Percentiles rank a stretch among this genome's conserved stretches.
Evolutionary conservation across 1,140 invertebrate genomes (phyloP).

Genomic region (Penaeus indicus): DNA sequence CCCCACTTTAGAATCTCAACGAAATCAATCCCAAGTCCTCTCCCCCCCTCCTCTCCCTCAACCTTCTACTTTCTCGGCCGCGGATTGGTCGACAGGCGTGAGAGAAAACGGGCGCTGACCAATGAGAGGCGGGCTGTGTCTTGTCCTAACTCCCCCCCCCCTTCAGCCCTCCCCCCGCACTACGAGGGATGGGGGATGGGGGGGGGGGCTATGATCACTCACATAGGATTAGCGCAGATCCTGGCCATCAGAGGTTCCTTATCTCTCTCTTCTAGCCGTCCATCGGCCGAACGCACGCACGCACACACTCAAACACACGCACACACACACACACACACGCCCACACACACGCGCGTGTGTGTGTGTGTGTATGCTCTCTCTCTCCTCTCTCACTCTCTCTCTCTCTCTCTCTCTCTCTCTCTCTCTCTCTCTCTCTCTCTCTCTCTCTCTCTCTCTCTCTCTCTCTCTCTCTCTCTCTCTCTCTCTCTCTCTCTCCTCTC

Average conservation of each 20-base stretch:
- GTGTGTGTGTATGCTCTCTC: not conserved
- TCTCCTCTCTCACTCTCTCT: not conserved
- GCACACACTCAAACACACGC: too few species aligned
- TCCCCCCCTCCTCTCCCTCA: not conserved
- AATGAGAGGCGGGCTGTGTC: not conserved
- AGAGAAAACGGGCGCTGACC: constrained; percentile 23
- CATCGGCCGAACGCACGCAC: too few species aligned
- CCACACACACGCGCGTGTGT: not conserved
- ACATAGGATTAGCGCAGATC: too few species aligned
- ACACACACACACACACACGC: too few species aligned
- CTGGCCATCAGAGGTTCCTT: too few species aligned
- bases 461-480: not conserved
- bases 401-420: not conserved
- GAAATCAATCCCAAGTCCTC: not conserved
- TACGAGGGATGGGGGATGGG: not conserved
- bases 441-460: not conserved
- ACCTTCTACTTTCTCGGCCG: constrained; percentile 19
- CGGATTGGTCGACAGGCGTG: constrained; percentile 13
- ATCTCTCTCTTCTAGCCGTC: too few species aligned
- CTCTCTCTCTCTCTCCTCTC: not conserved
- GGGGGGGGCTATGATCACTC: too few species aligned
- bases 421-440: not conserved
- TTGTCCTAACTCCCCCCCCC: not conserved
- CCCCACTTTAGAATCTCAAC: too few species aligned
- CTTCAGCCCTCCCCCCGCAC: not conserved